Percentiles rank a stretch among this genome's conserved stretches.
These are phyloP conservation scores for Gyps fulvus DNA, from an alignment of 2,113 vertebrate genomes.

Conservation along the genomic window DNA sequence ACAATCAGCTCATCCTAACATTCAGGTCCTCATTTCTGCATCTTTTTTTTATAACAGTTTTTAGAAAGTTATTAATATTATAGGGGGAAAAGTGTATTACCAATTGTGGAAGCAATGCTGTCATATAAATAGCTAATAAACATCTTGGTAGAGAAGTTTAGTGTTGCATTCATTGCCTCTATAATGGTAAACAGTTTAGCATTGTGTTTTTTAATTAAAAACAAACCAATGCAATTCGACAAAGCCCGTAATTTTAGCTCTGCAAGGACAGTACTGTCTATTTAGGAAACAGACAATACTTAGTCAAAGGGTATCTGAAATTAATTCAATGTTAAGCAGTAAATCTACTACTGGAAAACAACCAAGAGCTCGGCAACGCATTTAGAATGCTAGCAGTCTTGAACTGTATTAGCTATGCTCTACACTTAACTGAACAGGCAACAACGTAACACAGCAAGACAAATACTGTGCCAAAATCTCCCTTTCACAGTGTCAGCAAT, in stretches of 20 bases:
- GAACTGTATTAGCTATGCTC: background rate
- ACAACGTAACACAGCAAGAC: background rate
- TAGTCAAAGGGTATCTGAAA: background rate
- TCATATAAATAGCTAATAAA: background rate
- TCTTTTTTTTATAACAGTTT: background rate
- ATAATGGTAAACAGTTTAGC: background rate
- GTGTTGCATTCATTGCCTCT: background rate
- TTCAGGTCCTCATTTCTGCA: background rate
- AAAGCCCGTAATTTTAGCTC: background rate
- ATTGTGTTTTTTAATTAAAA: slow-evolving; percentile 19
- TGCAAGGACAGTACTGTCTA: background rate
- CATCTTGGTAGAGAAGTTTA: background rate
- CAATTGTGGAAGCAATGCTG: background rate
- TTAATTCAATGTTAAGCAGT: background rate
- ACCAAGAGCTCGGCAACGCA: background rate
- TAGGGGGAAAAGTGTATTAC: background rate
- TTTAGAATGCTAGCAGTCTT: background rate
- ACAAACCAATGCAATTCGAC: background rate
- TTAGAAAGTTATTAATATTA: background rate
- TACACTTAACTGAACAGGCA: background rate
- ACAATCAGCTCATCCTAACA: background rate
- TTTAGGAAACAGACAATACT: background rate
- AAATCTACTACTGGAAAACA: background rate
- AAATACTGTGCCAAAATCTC: background rate
- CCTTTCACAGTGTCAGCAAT: background rate